Base-by-base conservation (phyloP, 2,113 vertebrate species). In the Eubucco bourcierii region DNA sequence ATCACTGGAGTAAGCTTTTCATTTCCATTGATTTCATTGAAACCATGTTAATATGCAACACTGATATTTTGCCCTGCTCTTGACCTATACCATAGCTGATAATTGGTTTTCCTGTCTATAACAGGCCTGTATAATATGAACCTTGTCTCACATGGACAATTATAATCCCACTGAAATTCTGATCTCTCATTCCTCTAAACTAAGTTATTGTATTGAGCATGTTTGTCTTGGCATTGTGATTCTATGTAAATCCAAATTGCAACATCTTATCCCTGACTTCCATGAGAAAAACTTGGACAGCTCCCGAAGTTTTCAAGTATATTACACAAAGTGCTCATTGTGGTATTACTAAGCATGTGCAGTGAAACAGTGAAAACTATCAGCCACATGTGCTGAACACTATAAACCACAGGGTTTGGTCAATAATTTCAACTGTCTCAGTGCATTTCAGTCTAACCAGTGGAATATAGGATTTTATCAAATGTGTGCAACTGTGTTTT, bases 61-160 rank as follows among this genome's bases (percentile, higher is more conserved):
- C 28, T 55, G 50, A 39, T 67, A 27, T 37, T 82, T 92, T 92
- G 64, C 23, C 34, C 37, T 85, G 33, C 28, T 70, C 88, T 77
- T 94, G 88, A 87, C 87, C 77, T 58, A 29, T 66, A 83, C 63
- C 31, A 34, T 44, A 83, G 31, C 44, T 78, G 56, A 34, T 96
- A 91, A 93, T 92, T 90, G 61, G 37, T 76, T 91, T 92, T n/a
- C 84, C 55, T 80, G 61, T 73, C 87, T 87, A 15, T 91, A 90
- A 87, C 31, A 92, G 31, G 21, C n/a, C 66, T 46, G 17, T 75
- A 34, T 75, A 76, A 87, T 82, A 37, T 79, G 34, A 23, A 78
- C 50, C 31, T 56, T 64, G 7, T 86, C 90, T 85, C 74, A 34
- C 24, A 12, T 1, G 9, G 41, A 58, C 58, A 56, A 5, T 52